Base-by-base conservation (phyloP, 2,888 invertebrate species). In the Dicyrtoma fusca region DNA sequence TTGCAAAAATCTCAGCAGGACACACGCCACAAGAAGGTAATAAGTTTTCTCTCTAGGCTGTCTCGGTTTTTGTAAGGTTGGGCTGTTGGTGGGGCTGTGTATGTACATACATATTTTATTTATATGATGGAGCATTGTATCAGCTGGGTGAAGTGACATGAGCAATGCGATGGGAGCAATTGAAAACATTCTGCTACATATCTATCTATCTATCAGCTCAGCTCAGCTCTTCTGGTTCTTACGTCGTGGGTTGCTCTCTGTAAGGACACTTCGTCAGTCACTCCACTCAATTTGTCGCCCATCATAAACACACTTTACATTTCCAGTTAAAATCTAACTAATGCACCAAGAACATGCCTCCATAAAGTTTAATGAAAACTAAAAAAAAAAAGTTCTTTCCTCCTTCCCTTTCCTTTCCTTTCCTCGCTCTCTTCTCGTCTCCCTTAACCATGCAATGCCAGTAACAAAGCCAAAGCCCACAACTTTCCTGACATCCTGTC, bases 221-320 rank as follows among this genome's bases (percentile, higher is more conserved):
- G 8, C 34, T 34, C 34, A 3, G 34, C 34, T 34, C 34, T 34
- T 34, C 4, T 34, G 34, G 34, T n/a, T n/a, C 34, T 34, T 34
- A 3, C 34, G n/a, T n/a, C n/a, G n/a, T n/a, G n/a, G n/a, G n/a
- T n/a, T n/a, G n/a, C n/a, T n/a, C n/a, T 42, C 71, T 71, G 70
- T 77, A 75, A 77, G 77, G 75, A 74, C 76, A 75, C 77, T 77
- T 72, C 73, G 77, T 76, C 77, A 77, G 74, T 75, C 75, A 21
- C 61, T 69, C 70, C 49, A 72, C 65, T 68, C 74, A 68, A 74
- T 74, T 74, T 71, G 74, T 71, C 69, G 69, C 69, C 74, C 74
- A 65, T 74, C 74, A 74, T 53, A 74, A 74, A 69, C 74, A 74
- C 55, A 69, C 64, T 57, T 64, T 70, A 23, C 47, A 47, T 61